These are phyloP conservation scores for Ridgeia piscesae DNA, from an alignment of 1,140 invertebrate species.

Conservation along the genomic window DNA sequence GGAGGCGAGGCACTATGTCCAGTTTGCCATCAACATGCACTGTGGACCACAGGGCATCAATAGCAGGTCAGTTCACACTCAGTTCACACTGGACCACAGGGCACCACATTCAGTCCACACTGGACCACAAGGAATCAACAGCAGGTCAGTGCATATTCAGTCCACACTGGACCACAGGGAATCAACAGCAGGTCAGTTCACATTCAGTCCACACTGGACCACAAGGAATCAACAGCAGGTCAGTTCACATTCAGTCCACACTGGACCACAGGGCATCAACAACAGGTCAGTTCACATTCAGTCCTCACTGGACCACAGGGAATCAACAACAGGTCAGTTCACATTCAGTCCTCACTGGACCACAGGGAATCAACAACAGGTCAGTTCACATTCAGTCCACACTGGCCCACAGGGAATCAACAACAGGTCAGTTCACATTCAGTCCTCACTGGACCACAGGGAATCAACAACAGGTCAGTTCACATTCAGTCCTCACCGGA, in stretches of 20 bases:
- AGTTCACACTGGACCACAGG: conserved; percentile 11
- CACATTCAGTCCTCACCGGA: no score
- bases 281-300: no score
- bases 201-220: conserved; percentile 36
- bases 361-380: conserved; percentile 11
- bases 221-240: conserved; percentile 15
- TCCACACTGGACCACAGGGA: no score
- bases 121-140: neutral
- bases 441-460: conserved; percentile 11
- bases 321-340: neutral
- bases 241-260: conserved; percentile 12
- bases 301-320: no score
- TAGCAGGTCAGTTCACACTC: conserved; percentile 18
- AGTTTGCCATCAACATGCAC: conserved; percentile 47
- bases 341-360: conserved; percentile 37
- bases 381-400: conserved; percentile 13
- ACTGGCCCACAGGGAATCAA: conserved; percentile 8
- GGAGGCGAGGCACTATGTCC: conserved; percentile 43
- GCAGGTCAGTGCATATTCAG: no score
- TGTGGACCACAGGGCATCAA: conserved; percentile 36
- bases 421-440: conserved; percentile 14
- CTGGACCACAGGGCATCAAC: conserved; percentile 2
- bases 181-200: neutral
- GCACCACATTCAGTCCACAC: no score
- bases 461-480: no score